Percentiles rank a stretch among this genome's conserved stretches.
Conservation (phyloP, 2,888 invertebrate genomes). For the Coleophora deauratella region DNA sequence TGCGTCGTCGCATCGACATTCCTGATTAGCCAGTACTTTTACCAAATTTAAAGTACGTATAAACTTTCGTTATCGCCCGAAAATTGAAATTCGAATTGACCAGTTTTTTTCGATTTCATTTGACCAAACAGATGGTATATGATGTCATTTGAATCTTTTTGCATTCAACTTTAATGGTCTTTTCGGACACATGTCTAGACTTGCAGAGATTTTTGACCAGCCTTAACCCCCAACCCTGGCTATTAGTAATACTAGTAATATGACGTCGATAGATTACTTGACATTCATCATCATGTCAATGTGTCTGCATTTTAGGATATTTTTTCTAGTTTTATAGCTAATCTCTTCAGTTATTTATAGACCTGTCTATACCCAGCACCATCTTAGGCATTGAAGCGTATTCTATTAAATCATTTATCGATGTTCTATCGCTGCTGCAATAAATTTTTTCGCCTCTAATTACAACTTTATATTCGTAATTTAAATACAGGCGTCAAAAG, state of each 20-base stretch:
- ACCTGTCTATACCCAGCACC: slow-evolving; percentile 41
- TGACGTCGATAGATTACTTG: slow-evolving; percentile 49
- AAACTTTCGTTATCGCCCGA: slow-evolving; percentile 10
- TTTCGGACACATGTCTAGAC: slow-evolving; percentile 44
- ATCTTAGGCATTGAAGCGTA: slow-evolving; percentile 24
- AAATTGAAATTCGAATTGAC: slow-evolving; percentile 1
- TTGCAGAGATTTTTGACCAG: slow-evolving; percentile 33
- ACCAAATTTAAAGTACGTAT: background rate
- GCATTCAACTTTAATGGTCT: slow-evolving; percentile 12
- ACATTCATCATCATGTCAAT: slow-evolving; percentile 63
- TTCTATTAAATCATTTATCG: no score
- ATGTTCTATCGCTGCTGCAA: no score
- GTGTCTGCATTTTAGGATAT: slow-evolving; percentile 31
- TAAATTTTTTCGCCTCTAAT: no score
- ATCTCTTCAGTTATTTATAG: slow-evolving; percentile 42
- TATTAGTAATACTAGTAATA: slow-evolving; percentile 39
- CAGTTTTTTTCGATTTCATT: background rate
- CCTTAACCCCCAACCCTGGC: slow-evolving; percentile 39
- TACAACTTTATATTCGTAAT: no score
- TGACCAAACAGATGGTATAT: slow-evolving; percentile 37
- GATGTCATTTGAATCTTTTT: slow-evolving; percentile 41
- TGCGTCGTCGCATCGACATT: slow-evolving; percentile 24
- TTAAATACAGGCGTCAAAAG: no score
- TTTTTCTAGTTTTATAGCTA: slow-evolving; percentile 33
- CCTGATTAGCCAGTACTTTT: slow-evolving; percentile 10